Evolutionary conservation across 2,797 vertebrate species (phyloP), one percentile per base, ranked within the genome.

Genomic region (Cyclopterus lumpus): DNA sequence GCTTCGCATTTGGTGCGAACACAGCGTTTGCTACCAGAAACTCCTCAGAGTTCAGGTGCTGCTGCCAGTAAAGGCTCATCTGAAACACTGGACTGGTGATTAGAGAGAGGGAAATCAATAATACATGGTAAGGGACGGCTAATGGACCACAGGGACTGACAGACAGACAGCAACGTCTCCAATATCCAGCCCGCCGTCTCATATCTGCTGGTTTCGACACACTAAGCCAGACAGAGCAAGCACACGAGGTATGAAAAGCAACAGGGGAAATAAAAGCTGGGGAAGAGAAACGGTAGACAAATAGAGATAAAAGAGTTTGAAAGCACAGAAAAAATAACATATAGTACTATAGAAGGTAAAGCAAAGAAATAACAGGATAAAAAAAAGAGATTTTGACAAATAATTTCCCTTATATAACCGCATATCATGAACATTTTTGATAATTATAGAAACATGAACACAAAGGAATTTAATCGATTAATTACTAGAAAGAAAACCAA

Each of bases 131-230:
- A 92, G 93, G 92, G 92, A 91, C 71, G 77, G 75, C 90, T 95
- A 94, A 94, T 95, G 94, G 93, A 94, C 94, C 91, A 83, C 88
- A 89, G 93, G 93, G 94, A 94, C 92, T 53, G 76, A 84, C 79
- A 85, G 87, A 87, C 83, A 88, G 89, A 86, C 86, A 86, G 74
- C 64, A 57, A 81, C 60, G 87, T 88, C 86, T 88, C 88, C 54
- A 71, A 85, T 90, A 83, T 82, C 83, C 79, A 81, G 66, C 85
- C 68, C 24, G 15, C 75, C 72, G 58, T 88, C 92, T 92, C 84
- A 87, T 86, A 92, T 90, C 86, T 77, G 79, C 85, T 79, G 77
- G 80, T 81, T 89, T 86, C 62, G n/a, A 73, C 82, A 88, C 81
- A 83, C 73, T 73, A 71, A 86, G 69, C 69, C 84, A 85, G 79